Conservation (phyloP, 2,888 invertebrate species). For the Chaetogeoica ovagalla region DNA sequence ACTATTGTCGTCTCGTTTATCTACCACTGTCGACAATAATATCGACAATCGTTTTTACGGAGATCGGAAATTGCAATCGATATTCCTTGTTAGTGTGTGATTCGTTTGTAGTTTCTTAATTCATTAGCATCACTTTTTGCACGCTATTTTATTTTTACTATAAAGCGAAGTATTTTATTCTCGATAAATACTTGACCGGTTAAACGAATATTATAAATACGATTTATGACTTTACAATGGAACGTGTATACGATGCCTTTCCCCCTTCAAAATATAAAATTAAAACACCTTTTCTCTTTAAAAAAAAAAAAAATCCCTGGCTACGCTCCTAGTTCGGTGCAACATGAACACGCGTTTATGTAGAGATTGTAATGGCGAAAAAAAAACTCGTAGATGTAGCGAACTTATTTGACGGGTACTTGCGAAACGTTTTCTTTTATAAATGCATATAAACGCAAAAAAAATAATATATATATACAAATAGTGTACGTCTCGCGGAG, state of each 20-base stretch:
- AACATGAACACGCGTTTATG: background rate
- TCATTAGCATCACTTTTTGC: too few species aligned
- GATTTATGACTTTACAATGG: too few species aligned
- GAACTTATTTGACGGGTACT: constrained; percentile 27
- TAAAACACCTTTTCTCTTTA: too few species aligned
- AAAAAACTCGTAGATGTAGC: background rate
- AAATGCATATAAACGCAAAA: background rate
- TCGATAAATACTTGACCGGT: too few species aligned
- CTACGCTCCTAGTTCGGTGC: too few species aligned
- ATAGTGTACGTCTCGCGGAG: background rate
- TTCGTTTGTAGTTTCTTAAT: background rate
- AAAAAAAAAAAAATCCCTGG: too few species aligned
- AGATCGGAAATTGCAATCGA: background rate
- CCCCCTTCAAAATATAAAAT: too few species aligned
- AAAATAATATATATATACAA: background rate
- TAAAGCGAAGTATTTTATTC: too few species aligned
- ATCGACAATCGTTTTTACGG: too few species aligned
- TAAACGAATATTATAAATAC: too few species aligned
- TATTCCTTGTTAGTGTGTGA: background rate
- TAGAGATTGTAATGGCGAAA: constrained; percentile 25
- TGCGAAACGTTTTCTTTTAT: constrained; percentile 22
- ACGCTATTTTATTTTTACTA: too few species aligned
- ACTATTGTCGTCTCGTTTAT: background rate
- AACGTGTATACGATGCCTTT: too few species aligned
- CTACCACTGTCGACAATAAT: background rate